Evolutionary conservation across 2,888 invertebrate genomes (phyloP).

Genomic region (Drosophila leonis): DNA sequence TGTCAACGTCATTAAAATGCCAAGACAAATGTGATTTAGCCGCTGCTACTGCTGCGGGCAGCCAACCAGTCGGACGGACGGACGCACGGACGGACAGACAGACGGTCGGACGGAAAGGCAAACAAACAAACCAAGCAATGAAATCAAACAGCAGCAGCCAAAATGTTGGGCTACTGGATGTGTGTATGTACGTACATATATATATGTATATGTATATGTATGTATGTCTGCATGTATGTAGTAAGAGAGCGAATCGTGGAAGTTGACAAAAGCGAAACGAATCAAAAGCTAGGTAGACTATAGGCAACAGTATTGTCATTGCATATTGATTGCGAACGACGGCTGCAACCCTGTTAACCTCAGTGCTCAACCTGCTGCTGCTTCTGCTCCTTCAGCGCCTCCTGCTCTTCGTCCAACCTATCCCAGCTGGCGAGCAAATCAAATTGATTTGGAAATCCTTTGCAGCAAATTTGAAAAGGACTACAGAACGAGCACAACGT

Average conservation of each 20-base stretch:
- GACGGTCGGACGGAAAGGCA: constrained; percentile 27
- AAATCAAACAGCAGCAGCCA: constrained; percentile 62
- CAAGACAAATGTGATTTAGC: constrained; percentile 71
- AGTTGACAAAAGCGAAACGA: constrained; percentile 77
- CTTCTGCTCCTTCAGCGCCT: neutral
- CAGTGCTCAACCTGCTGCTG: constrained; percentile 17
- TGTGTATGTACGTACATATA: neutral
- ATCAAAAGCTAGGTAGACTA: constrained; percentile 66
- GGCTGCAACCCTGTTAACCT: constrained; percentile 26
- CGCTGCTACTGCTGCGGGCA: constrained; percentile 36
- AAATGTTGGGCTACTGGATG: neutral
- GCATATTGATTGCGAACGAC: constrained; percentile 65
- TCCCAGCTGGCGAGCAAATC: constrained; percentile 56
- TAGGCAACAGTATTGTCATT: constrained; percentile 63
- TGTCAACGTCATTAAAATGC: constrained; percentile 71
- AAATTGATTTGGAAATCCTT: constrained; percentile 75
- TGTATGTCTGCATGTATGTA: neutral
- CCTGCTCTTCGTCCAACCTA: neutral
- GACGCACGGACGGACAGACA: neutral
- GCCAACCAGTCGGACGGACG: neutral
- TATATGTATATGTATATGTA: neutral
- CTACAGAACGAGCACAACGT: constrained; percentile 18
- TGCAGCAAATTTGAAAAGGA: constrained; percentile 50
- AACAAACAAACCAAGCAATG: constrained; percentile 66
- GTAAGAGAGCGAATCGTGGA: constrained; percentile 36